Percentiles rank a stretch among this genome's conserved stretches.
Conservation (phyloP, 2,888 invertebrate species). For the Petrolisthes cinctipes region DNA sequence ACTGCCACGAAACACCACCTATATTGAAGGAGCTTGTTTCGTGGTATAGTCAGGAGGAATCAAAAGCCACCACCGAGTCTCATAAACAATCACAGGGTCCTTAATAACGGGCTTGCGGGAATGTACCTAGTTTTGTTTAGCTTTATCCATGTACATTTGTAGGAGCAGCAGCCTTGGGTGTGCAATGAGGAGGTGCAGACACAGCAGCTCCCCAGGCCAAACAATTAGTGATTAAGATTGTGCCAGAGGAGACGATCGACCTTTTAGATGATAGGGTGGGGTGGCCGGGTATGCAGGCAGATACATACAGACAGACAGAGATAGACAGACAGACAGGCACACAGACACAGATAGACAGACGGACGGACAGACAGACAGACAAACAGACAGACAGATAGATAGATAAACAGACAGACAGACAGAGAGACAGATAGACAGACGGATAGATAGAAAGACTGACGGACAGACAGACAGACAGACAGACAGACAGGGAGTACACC, state of each 20-base stretch:
- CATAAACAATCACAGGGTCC: too few relatives aligned
- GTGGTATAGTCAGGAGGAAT: too few relatives aligned
- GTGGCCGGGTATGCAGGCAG: neutral
- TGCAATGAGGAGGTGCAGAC: neutral
- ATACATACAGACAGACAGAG: neutral
- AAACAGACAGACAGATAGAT: neutral
- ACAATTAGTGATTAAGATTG: neutral
- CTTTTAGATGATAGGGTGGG: neutral
- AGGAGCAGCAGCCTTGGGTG: too few relatives aligned
- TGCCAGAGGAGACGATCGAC: neutral
- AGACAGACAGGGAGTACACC: neutral
- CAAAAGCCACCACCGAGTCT: too few relatives aligned
- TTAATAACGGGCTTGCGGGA: too few relatives aligned
- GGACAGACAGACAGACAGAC: neutral
- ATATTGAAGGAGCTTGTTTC: too few relatives aligned
- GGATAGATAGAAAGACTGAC: too few relatives aligned
- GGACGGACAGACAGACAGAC: neutral
- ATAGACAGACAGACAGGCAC: neutral
- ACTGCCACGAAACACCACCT: too few relatives aligned
- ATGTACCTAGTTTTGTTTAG: too few relatives aligned
- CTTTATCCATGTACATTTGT: too few relatives aligned
- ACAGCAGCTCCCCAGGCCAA: neutral
- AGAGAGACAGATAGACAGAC: neutral
- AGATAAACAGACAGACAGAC: neutral
- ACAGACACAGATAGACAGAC: too few relatives aligned